phyloP scores from a whole-genome alignment of 2,113 vertebrate species.

The Ceuthmochares aereus region DNA sequence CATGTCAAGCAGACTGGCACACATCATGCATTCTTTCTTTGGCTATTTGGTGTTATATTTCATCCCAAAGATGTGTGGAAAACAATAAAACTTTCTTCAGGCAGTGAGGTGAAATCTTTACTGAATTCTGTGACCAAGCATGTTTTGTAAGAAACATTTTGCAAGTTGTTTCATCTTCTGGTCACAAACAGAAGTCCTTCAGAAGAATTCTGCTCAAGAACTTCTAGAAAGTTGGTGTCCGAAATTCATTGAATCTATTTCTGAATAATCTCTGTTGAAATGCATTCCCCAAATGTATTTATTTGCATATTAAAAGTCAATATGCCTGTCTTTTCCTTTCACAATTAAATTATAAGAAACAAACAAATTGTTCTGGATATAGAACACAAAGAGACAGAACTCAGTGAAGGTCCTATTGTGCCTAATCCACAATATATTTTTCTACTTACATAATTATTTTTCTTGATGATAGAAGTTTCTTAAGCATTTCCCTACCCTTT shows the following conservation, averaged over 20 bases:
- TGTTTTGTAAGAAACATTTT: not conserved
- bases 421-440: not conserved
- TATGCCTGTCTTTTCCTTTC: not conserved
- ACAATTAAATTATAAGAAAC: not conserved
- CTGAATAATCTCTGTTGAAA: not conserved
- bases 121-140: not conserved
- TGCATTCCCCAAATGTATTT: not conserved
- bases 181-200: not conserved
- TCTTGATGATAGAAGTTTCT: not conserved
- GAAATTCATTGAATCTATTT: not conserved
- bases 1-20: not conserved
- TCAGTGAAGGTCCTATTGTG: not conserved
- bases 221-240: not conserved
- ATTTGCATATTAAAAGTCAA: not conserved
- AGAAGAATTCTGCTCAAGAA: not conserved
- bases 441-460: not conserved
- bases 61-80: not conserved
- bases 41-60: not conserved
- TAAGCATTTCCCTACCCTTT: not conserved
- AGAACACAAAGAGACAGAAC: not conserved
- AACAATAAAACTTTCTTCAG: constrained; percentile 3
- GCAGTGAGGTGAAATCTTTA: not conserved
- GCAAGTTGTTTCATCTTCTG: not conserved
- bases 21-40: not conserved
- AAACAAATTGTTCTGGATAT: not conserved